Evolutionary conservation across 2,113 vertebrate genomes (phyloP).

Genomic region (Gasterosteus aculeatus): DNA sequence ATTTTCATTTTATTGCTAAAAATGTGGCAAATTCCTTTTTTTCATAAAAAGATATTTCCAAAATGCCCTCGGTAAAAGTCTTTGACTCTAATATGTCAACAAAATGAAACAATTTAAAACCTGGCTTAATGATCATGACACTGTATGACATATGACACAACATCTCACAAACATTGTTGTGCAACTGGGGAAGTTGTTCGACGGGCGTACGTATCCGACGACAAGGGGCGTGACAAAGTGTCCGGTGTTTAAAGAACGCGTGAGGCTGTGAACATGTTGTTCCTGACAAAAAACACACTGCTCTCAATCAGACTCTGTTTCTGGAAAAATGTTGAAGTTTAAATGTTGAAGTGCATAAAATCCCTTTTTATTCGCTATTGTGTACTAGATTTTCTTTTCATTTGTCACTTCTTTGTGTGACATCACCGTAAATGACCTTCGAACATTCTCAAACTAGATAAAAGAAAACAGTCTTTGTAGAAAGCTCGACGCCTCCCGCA

Average conservation of each 20-base stretch:
- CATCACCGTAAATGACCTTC: not conserved
- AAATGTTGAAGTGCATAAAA: not conserved
- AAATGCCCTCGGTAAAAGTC: too few relatives aligned
- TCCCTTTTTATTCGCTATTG: not conserved
- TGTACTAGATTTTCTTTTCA: not conserved
- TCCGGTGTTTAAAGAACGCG: not conserved
- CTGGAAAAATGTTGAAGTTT: not conserved
- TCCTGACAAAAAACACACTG: not conserved
- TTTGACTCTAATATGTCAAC: too few relatives aligned
- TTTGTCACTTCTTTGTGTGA: conserved; percentile 5
- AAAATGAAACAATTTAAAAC: too few relatives aligned
- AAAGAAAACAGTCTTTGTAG: not conserved
- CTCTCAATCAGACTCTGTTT: not conserved
- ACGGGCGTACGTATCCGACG: not conserved
- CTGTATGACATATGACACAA: too few relatives aligned
- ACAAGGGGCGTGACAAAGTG: not conserved
- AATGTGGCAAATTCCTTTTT: too few relatives aligned
- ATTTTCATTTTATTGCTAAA: too few relatives aligned
- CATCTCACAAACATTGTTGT: too few relatives aligned
- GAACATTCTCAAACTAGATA: not conserved
- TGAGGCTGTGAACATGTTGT: not conserved
- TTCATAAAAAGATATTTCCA: too few relatives aligned
- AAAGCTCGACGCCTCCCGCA: not conserved
- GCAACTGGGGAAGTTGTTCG: too few relatives aligned
- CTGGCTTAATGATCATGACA: too few relatives aligned